Percentiles rank a stretch among this genome's conserved stretches.
Conservation (phyloP, 2,113 vertebrate species). For the Corapipo altera region DNA sequence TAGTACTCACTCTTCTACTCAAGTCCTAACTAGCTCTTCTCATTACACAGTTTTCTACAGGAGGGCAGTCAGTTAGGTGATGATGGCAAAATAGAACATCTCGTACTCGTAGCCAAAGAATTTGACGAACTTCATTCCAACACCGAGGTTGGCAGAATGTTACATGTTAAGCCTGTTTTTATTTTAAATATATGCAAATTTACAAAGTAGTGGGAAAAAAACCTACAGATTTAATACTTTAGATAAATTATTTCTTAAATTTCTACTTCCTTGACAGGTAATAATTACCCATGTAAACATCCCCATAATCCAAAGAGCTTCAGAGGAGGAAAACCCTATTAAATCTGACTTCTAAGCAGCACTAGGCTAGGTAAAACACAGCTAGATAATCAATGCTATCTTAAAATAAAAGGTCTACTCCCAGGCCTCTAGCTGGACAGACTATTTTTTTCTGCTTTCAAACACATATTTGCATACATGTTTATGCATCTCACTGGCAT, state of each 20-base stretch:
- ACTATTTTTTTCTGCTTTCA: background rate
- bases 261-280: background rate
- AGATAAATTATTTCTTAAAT: background rate
- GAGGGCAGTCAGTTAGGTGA: background rate
- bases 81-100: background rate
- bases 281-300: conserved; percentile 10
- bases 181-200: background rate
- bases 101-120: background rate
- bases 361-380: background rate
- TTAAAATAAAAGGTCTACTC: background rate
- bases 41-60: background rate
- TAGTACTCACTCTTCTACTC: background rate
- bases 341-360: background rate
- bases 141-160: background rate
- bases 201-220: background rate
- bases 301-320: background rate
- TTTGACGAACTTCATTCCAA: background rate
- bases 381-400: background rate
- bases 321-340: background rate
- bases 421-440: background rate
- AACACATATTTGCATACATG: rapidly evolving
- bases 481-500: background rate
- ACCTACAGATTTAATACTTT: background rate
- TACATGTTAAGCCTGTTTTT: background rate
- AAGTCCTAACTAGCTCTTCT: background rate